Conservation (phyloP, 2,797 vertebrate species). For the Pseudomugil tenellus region DNA sequence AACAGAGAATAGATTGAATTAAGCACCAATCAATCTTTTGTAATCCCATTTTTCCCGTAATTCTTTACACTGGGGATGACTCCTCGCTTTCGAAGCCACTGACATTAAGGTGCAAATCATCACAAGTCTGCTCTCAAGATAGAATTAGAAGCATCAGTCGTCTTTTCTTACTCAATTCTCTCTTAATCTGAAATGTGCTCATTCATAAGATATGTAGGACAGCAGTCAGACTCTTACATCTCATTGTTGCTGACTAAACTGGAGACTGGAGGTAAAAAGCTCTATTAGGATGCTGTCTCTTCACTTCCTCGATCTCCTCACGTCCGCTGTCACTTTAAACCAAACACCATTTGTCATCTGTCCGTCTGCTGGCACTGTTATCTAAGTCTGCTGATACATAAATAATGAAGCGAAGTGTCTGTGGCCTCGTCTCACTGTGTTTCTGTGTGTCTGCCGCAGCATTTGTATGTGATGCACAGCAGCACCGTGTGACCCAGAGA, state of each 20-base stretch:
- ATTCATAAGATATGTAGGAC: constrained; percentile 20
- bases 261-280: constrained; percentile 14
- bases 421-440: constrained; percentile 23
- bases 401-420: constrained; percentile 65
- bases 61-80: not conserved
- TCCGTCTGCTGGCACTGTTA: constrained; percentile 55
- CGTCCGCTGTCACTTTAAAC: constrained; percentile 37
- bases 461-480: constrained; percentile 18
- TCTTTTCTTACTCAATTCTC: constrained; percentile 17
- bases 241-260: constrained; percentile 31
- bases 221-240: constrained; percentile 25
- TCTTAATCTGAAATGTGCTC: constrained; percentile 30
- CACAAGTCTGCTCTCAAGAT: constrained; percentile 27
- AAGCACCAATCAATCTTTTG: not conserved
- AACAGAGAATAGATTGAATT: not conserved
- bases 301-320: constrained; percentile 8
- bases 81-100: not conserved
- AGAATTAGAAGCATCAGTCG: constrained; percentile 18
- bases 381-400: constrained; percentile 53
- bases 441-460: constrained; percentile 22
- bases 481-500: constrained; percentile 44
- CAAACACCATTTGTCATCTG: constrained; percentile 74
- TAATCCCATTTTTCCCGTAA: not conserved
- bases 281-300: constrained; percentile 17
- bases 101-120: constrained; percentile 13